Percentiles rank a stretch among this genome's conserved stretches.
phyloP scores from a whole-genome alignment of 1,140 invertebrate species.

The Hetaerina americana region DNA sequence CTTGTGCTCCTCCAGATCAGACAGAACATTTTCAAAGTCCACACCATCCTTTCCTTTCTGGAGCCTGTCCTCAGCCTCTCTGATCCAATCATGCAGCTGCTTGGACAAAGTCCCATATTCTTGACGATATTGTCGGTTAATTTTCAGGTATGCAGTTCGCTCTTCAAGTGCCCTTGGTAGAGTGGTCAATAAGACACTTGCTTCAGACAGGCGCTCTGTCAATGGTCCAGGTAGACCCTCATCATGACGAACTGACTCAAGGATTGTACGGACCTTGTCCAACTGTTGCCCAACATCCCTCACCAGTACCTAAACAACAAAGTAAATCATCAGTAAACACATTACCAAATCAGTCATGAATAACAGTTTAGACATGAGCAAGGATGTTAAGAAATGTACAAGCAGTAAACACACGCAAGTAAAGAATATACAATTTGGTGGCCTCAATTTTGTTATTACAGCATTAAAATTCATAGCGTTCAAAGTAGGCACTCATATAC shows the following conservation, averaged over 20 bases:
- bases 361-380: too few species aligned
- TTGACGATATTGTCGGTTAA: constrained; percentile 54
- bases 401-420: too few species aligned
- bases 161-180: constrained; percentile 67
- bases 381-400: too few species aligned
- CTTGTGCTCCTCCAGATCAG: constrained; percentile 74
- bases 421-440: too few species aligned
- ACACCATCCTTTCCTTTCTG: constrained; percentile 67
- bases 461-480: too few species aligned
- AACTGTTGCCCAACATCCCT: constrained; percentile 56
- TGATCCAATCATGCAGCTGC: constrained; percentile 73
- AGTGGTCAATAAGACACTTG: constrained; percentile 50
- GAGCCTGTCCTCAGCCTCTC: constrained; percentile 64
- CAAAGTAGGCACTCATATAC: too few species aligned
- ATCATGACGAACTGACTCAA: constrained; percentile 53
- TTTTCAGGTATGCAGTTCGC: constrained; percentile 60
- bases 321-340: too few species aligned
- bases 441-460: too few species aligned
- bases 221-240: constrained; percentile 63
- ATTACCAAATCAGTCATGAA: too few species aligned
- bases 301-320: neutral
- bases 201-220: constrained; percentile 70
- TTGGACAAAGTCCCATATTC: constrained; percentile 57
- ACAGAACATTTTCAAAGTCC: constrained; percentile 71
- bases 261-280: constrained; percentile 50